Percentiles rank a stretch among this genome's conserved stretches.
Conservation (phyloP, 2,113 vertebrate genomes). For the Dicerorhinus sumatrensis region DNA sequence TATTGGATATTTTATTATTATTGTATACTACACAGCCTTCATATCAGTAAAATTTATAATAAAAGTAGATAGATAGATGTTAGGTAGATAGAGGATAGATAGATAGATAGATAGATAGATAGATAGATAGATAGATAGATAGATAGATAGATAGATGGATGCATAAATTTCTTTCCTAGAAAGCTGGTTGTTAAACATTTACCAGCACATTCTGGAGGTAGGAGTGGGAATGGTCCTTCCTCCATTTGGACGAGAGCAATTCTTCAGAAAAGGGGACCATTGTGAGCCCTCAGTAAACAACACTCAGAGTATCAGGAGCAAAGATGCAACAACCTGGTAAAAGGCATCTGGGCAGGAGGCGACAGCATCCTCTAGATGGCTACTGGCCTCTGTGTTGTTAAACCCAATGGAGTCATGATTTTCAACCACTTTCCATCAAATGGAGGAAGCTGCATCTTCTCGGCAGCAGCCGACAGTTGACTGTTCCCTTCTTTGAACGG, state of each 20-base stretch:
- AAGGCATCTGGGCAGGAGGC: not conserved
- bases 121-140: not conserved
- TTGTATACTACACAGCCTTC: too few species aligned
- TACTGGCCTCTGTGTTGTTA: not conserved
- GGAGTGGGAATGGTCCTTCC: not conserved
- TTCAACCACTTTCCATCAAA: not conserved
- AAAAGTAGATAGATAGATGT: too few species aligned
- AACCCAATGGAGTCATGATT: not conserved
- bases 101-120: not conserved
- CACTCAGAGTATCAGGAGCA: not conserved
- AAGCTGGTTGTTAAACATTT: not conserved
- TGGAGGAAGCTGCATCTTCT: not conserved
- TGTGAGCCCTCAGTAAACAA: not conserved
- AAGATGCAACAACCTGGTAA: not conserved
- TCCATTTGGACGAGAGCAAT: not conserved
- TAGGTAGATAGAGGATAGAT: too few species aligned
- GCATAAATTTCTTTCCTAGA: not conserved
- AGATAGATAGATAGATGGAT: not conserved
- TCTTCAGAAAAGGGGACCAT: not conserved
- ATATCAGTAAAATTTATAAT: too few species aligned
- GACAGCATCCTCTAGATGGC: not conserved
- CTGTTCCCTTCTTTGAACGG: not conserved
- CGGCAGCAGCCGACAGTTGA: not conserved
- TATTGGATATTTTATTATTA: too few species aligned
- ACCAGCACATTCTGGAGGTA: too few species aligned